Base-by-base conservation (phyloP, 2,113 vertebrate genomes). In the Butorides virescens region DNA sequence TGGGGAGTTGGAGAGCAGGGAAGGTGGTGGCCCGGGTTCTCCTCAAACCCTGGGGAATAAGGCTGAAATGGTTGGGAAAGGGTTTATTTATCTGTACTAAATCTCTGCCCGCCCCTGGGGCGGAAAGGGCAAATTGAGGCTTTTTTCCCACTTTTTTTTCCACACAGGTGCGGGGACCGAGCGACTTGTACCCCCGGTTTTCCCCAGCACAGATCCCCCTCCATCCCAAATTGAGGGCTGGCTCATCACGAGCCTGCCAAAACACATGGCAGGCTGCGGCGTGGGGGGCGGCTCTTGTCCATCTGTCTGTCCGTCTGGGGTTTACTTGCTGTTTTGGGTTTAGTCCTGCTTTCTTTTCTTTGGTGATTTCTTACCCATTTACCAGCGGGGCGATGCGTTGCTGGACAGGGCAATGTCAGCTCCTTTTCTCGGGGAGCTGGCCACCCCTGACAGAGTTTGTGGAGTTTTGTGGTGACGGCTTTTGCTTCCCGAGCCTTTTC, bases 161-260 rank as follows among this genome's bases (percentile, higher is more conserved):
- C 25, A 2, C 25, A 7, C 13, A 26, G 75, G 20, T 61, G 20
- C 4, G 8, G 62, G 21, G 13, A 36, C 32, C 4, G 5, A 55
- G 3, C 2, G 3, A 26, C 2, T 1, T 2, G 2, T 42, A 34
- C 0, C 2, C 50, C 21, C 16, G 7, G 8, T 52, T 65, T 86
- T 44, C 63, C 30, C 44, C 42, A 12, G 68, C 37, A 49, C n/a
- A 71, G 15, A 34, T 68, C 34, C 47, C 32, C 14, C 34, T 58
- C 11, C 9, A 7, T 61, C 74, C 67, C 8, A 0, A 30, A 20
- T 42, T 50, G 13, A 1, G 66, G 78, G 71, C 88, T 90, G 26
- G 0, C 32, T 62, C 9, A 2, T 18, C 0, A 1, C 3, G 2
- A 44, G 13, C 4, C 4, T 77, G 73, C 90, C 70, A 62, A 5